Evolutionary conservation across 2,888 invertebrate species (phyloP).

Genomic region (Hoplodrina ambigua): DNA sequence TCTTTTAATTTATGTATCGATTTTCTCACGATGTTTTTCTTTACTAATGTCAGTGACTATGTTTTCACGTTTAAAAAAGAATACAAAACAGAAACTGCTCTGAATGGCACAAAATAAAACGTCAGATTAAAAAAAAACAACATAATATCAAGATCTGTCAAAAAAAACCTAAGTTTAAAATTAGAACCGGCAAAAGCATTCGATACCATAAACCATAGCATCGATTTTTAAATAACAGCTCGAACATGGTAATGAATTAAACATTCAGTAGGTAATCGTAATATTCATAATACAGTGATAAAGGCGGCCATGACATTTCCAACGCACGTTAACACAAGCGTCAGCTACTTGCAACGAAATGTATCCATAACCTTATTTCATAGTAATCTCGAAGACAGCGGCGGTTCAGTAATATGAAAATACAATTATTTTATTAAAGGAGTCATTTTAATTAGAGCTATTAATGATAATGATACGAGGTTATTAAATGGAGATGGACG

Average conservation of each 20-base stretch:
- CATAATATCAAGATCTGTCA: too few species aligned
- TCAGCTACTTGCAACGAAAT: slow-evolving; percentile 58
- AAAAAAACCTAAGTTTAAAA: background rate
- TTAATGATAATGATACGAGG: slow-evolving; percentile 27
- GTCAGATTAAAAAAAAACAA: too few species aligned
- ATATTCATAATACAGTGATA: slow-evolving; percentile 62
- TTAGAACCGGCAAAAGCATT: slow-evolving; percentile 7
- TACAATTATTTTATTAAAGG: slow-evolving; percentile 13
- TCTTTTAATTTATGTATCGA: too few species aligned
- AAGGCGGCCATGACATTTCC: slow-evolving; percentile 71
- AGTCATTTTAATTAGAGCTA: slow-evolving; percentile 32
- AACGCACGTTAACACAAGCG: slow-evolving; percentile 54
- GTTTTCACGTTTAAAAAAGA: background rate
- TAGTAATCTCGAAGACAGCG: slow-evolving; percentile 56
- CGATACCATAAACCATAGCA: slow-evolving; percentile 15
- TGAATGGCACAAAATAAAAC: too few species aligned
- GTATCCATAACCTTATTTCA: slow-evolving; percentile 66
- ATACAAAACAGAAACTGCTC: background rate
- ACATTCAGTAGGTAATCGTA: slow-evolving; percentile 56
- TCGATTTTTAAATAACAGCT: slow-evolving; percentile 24
- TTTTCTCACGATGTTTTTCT: too few species aligned
- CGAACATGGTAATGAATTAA: slow-evolving; percentile 35
- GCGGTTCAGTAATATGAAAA: slow-evolving; percentile 26
- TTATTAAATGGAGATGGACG: slow-evolving; percentile 18
- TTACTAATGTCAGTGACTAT: too few species aligned